Conservation (phyloP, 2,888 invertebrate genomes). For the Pollenia griseotomentosa region DNA sequence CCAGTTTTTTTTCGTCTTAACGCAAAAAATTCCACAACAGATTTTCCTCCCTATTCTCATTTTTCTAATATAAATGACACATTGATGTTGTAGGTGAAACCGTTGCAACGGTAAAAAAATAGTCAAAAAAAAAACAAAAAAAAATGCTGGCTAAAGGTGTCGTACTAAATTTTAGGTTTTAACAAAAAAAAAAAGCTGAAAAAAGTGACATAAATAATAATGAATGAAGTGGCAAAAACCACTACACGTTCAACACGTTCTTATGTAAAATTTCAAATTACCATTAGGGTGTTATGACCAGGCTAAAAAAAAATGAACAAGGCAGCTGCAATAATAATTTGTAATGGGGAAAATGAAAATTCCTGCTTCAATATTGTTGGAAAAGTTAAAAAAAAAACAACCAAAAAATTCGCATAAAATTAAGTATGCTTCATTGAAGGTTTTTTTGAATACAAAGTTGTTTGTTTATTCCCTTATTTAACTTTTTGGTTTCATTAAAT, state of each 20-base stretch:
- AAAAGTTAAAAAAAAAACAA: neutral
- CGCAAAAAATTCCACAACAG: neutral
- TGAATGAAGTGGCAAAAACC: constrained; percentile 22
- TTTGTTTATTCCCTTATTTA: constrained; percentile 6
- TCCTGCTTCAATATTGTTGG: neutral
- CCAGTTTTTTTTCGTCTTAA: neutral
- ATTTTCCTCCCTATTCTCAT: no score
- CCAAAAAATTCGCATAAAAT: neutral
- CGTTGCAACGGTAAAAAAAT: neutral
- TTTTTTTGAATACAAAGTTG: neutral
- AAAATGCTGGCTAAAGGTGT: constrained; percentile 26
- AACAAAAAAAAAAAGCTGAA: neutral
- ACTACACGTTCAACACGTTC: constrained; percentile 63
- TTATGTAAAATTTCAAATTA: constrained; percentile 63
- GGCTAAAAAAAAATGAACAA: neutral
- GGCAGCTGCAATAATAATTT: constrained; percentile 11
- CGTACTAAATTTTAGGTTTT: no score
- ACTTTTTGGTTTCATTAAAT: constrained; percentile 51
- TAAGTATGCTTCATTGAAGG: neutral
- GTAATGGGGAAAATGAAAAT: neutral
- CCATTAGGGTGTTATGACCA: constrained; percentile 44
- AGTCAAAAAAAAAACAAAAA: neutral
- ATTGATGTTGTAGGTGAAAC: constrained; percentile 18
- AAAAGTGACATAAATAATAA: constrained; percentile 4
- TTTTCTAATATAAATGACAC: constrained; percentile 12